phyloP scores from a whole-genome alignment of 1,140 invertebrate genomes.

The Papilio glaucus region DNA sequence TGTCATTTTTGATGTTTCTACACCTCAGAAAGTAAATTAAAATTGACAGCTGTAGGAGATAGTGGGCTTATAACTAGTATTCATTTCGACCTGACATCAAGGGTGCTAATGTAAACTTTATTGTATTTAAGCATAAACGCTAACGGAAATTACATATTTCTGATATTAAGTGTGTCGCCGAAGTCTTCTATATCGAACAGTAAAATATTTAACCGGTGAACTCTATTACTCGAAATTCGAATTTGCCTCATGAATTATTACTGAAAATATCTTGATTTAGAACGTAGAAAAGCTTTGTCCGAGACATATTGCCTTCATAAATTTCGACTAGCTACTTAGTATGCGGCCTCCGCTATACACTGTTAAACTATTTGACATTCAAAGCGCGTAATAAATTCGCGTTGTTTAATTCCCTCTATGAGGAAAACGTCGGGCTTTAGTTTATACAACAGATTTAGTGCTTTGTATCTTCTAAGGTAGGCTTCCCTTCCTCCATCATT shows the following conservation, averaged over 20 bases:
- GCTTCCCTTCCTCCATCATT: too few relatives aligned
- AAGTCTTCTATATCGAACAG: neutral
- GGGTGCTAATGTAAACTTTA: too few relatives aligned
- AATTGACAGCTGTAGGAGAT: too few relatives aligned
- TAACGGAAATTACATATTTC: too few relatives aligned
- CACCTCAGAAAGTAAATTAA: too few relatives aligned
- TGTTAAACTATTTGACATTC: slow-evolving; percentile 64
- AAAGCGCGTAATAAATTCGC: slow-evolving; percentile 15
- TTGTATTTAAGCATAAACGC: too few relatives aligned
- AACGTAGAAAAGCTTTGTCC: slow-evolving; percentile 1
- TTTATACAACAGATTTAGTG: neutral
- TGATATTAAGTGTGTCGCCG: too few relatives aligned
- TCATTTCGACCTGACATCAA: too few relatives aligned
- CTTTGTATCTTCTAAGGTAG: neutral
- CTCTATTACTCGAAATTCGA: neutral
- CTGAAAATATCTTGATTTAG: slow-evolving; percentile 5
- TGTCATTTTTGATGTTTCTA: too few relatives aligned
- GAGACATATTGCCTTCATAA: slow-evolving; percentile 23
- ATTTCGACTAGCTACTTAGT: slow-evolving; percentile 46
- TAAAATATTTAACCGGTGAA: neutral
- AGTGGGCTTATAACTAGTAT: too few relatives aligned
- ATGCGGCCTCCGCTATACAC: slow-evolving; percentile 54
- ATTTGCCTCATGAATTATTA: neutral
- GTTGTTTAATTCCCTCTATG: neutral
- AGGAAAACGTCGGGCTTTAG: neutral